Evolutionary conservation across 2,113 vertebrate species (phyloP), one percentile per base, ranked within the genome.

Genomic region (Gambusia holbrooki): DNA sequence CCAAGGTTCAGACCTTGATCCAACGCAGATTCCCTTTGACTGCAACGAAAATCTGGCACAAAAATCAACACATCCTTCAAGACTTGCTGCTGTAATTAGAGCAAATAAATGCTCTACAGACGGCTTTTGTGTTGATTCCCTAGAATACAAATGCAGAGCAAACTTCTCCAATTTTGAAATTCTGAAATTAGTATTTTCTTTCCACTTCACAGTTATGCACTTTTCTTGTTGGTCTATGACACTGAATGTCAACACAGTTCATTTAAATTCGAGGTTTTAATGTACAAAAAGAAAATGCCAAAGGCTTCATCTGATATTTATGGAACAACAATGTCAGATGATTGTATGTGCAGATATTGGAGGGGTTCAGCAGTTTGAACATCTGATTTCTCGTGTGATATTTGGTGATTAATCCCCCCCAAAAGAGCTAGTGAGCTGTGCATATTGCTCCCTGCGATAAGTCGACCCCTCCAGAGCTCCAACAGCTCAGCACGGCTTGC

Each of bases 401-500:
- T 83, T 89, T 84, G 84, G 87, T 83, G 83, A 74, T 83, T 81
- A 79, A 71, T 87, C 60, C 7, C 33, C 33, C 33, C 6, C 1
- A 70, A 58, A 58, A 58, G 27, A 58, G 85, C 82, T 80, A 76
- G 66, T 80, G 73, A 73, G 74, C 73, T 80, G 68, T 82, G 76
- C 76, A 74, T 81, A 87, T 90, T 88, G 67, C 79, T 70, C 72
- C 69, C 58, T 79, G 79, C 70, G 88, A 88, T 90, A 85, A 88
- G 71, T 29, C 87, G 71, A 68, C 69, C 73, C 73, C 71, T 70
- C 67, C 37, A 45, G 42, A 84, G 85, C 79, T 84, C 60, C 28
- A 68, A 66, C 27, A 60, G 69, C 73, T 82, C 69, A 81, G 22
- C 48, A 29, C 42, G 1, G 19, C 75, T 82, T 40, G 65, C 76